Conservation (phyloP, 2,113 vertebrate species). For the Labrus mixtus region DNA sequence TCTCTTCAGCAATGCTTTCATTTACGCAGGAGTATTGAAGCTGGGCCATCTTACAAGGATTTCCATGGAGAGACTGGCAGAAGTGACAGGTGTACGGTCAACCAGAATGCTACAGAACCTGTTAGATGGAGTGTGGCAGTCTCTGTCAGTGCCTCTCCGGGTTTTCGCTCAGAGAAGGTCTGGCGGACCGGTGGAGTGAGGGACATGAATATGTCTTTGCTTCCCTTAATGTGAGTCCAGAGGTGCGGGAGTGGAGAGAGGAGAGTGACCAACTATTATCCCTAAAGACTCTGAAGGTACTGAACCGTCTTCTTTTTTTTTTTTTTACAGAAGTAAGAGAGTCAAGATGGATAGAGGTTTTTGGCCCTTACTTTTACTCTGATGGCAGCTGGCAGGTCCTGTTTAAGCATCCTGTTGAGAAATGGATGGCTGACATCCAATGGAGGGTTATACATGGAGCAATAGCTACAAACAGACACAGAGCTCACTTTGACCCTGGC, state of each 20-base stretch:
- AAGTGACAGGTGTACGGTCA: neutral
- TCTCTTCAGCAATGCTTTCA: too few species aligned
- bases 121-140: neutral
- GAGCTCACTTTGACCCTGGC: neutral
- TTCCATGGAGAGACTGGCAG: too few species aligned
- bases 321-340: neutral
- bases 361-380: neutral
- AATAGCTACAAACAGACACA: constrained; percentile 17
- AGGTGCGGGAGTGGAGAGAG: too few species aligned
- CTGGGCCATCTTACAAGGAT: too few species aligned
- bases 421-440: neutral
- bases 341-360: neutral
- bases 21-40: too few species aligned
- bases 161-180: neutral
- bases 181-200: neutral
- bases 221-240: too few species aligned
- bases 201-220: neutral
- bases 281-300: neutral
- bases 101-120: neutral
- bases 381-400: neutral
- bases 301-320: too few species aligned
- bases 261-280: too few species aligned
- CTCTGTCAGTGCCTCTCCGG: neutral
- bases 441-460: constrained; percentile 2
- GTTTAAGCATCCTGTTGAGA: constrained; percentile 3